Evolutionary conservation across 2,888 invertebrate species (phyloP).

Genomic region (Liopterus haemorrhoidalis): DNA sequence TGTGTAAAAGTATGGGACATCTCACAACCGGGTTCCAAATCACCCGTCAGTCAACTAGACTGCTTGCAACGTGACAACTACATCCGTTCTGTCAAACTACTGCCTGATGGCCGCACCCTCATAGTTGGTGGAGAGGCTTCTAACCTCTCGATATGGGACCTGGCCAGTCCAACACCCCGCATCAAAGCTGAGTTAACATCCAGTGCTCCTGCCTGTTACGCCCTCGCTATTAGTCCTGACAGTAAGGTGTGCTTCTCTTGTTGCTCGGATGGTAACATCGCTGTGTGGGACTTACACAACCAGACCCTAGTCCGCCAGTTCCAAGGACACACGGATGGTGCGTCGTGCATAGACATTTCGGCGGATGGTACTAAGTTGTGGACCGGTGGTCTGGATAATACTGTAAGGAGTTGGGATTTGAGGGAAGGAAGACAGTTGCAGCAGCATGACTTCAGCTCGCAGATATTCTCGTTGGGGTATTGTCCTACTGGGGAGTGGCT

Average conservation of each 20-base stretch:
- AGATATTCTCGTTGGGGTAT: constrained; percentile 80
- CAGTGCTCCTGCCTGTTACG: constrained; percentile 95
- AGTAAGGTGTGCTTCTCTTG: constrained; percentile 98
- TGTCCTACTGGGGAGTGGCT: constrained; percentile 96
- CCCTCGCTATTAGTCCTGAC: constrained; percentile 93
- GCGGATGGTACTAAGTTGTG: constrained; percentile 83
- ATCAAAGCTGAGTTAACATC: constrained; percentile 87
- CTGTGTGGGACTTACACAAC: constrained; percentile 90
- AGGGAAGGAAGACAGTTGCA: constrained; percentile 88
- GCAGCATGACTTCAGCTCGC: constrained; percentile 92
- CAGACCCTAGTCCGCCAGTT: constrained; percentile 88
- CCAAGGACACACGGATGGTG: constrained; percentile 96
- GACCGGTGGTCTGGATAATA: constrained; percentile 96
- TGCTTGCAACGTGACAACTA: constrained; percentile 95
- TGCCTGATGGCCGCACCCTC: constrained; percentile 88
- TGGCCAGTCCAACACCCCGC: constrained; percentile 83
- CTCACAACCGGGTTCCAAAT: constrained; percentile 68
- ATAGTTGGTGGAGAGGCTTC: constrained; percentile 96
- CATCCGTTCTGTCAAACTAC: constrained; percentile 88
- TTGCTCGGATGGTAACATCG: constrained; percentile 96
- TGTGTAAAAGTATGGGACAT: constrained; percentile 86
- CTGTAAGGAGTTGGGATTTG: constrained; percentile 94
- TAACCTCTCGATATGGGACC: constrained; percentile 93
- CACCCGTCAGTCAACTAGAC: constrained; percentile 78
- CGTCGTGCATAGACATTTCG: constrained; percentile 95